These are phyloP conservation scores for Aphis craccivora DNA, from an alignment of 1,140 invertebrate genomes.

Conservation along the genomic window DNA sequence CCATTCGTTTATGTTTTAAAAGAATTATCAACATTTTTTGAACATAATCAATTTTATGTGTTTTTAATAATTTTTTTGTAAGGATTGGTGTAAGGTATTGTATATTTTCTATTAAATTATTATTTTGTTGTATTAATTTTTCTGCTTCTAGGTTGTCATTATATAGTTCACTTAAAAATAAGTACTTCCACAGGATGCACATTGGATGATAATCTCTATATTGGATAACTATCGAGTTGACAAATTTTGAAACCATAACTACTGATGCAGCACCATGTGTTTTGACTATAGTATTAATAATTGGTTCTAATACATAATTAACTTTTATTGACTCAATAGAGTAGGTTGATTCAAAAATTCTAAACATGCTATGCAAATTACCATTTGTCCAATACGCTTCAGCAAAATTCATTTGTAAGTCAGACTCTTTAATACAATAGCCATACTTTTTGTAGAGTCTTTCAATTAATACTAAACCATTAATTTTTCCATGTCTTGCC, in stretches of 20 bases:
- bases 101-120: constrained; percentile 22
- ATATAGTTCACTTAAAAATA: constrained; percentile 56
- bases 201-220: constrained; percentile 43
- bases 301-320: not conserved
- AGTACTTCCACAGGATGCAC: constrained; percentile 51
- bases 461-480: constrained; percentile 23
- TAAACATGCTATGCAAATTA: constrained; percentile 3
- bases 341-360: not conserved
- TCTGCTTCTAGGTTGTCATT: constrained; percentile 42
- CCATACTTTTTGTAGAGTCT: not conserved
- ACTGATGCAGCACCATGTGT: constrained; percentile 13
- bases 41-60: constrained; percentile 38
- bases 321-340: not conserved
- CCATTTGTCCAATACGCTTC: constrained; percentile 38
- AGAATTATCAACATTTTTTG: constrained; percentile 25
- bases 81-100: constrained; percentile 13
- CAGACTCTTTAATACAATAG: constrained; percentile 10
- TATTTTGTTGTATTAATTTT: constrained; percentile 13
- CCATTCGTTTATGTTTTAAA: constrained; percentile 44
- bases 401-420: constrained; percentile 25
- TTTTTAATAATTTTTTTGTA: constrained; percentile 3
- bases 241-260: constrained; percentile 23
- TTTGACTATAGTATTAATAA: constrained; percentile 1
- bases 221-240: not conserved
- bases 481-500: constrained; percentile 7